Evolutionary conservation across 2,888 invertebrate species (phyloP).

Genomic region (Drosophila neotestacea): DNA sequence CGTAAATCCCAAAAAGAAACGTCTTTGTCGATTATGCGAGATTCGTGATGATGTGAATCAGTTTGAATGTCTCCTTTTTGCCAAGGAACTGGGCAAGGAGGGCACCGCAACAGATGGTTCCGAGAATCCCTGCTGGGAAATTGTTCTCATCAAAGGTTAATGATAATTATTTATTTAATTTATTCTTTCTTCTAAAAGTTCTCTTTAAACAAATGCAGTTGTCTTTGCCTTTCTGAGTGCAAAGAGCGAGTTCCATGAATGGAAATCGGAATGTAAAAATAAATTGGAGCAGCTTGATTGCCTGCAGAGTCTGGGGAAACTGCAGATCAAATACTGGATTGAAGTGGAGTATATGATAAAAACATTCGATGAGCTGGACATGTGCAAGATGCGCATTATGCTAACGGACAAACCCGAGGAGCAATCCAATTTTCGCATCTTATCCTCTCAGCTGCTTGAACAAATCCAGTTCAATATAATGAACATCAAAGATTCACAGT

Average conservation of each 20-base stretch:
- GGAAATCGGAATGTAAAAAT: constrained; percentile 52
- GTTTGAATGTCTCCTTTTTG: constrained; percentile 87
- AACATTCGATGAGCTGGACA: constrained; percentile 90
- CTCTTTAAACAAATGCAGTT: constrained; percentile 62
- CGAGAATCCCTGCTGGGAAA: constrained; percentile 88
- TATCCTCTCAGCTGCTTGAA: constrained; percentile 66
- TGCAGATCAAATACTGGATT: constrained; percentile 84
- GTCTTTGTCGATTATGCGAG: constrained; percentile 85
- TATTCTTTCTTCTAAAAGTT: background rate
- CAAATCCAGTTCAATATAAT: constrained; percentile 58
- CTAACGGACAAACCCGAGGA: constrained; percentile 71
- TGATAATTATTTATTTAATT: background rate
- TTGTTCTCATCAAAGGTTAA: constrained; percentile 86
- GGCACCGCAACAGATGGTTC: constrained; percentile 87
- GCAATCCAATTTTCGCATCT: constrained; percentile 72
- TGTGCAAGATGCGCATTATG: constrained; percentile 88
- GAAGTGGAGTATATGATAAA: constrained; percentile 85
- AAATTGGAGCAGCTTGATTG: constrained; percentile 86
- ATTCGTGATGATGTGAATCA: constrained; percentile 85
- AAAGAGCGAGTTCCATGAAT: constrained; percentile 68
- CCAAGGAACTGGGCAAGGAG: constrained; percentile 84
- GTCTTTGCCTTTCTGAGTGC: constrained; percentile 84
- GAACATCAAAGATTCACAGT: constrained; percentile 70
- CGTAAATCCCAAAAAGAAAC: constrained; percentile 1
- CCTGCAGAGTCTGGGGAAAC: constrained; percentile 88